Conservation (phyloP, 2,888 invertebrate genomes). For the Acanthosepion lycidas region DNA sequence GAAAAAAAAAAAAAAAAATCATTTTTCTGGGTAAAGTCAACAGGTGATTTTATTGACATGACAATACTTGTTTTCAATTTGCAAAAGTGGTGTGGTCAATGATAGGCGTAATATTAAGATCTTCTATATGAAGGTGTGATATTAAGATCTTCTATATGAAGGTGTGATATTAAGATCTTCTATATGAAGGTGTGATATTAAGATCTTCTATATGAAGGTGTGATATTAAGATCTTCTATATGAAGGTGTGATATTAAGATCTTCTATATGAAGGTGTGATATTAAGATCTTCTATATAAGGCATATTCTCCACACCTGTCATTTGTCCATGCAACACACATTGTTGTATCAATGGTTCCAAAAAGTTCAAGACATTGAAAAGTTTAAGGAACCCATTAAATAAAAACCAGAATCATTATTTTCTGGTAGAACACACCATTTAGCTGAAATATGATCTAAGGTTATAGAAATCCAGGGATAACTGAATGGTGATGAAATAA, state of each 20-base stretch:
- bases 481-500: no score
- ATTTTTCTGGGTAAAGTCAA: background rate
- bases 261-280: background rate
- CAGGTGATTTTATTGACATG: background rate
- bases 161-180: background rate
- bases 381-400: background rate
- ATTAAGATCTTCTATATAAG: background rate
- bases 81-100: background rate
- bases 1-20: background rate
- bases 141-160: background rate
- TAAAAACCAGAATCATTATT: background rate
- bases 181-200: background rate
- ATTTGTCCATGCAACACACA: no score
- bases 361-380: background rate
- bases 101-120: background rate
- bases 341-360: background rate
- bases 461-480: background rate
- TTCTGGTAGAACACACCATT: background rate
- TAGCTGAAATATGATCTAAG: background rate
- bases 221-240: background rate
- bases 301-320: no score
- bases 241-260: background rate
- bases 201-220: background rate
- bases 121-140: background rate
- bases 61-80: background rate